Evolutionary conservation across 2,113 vertebrate genomes (phyloP).

Genomic region (Ciconia stormi): DNA sequence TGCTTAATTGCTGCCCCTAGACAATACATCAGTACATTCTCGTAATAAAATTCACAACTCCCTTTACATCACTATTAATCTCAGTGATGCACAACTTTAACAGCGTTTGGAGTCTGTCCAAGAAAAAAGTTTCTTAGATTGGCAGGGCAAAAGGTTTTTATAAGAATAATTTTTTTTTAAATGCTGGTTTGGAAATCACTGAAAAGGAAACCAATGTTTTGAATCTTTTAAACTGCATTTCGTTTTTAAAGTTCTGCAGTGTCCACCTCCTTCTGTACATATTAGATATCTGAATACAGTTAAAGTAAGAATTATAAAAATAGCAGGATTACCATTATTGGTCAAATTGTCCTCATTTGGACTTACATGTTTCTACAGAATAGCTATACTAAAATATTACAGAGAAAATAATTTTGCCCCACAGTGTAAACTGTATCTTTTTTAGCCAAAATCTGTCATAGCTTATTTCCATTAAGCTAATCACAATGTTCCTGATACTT

Average conservation of each 20-base stretch:
- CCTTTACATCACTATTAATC: conserved; percentile 4
- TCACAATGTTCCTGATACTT: not conserved
- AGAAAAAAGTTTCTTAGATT: not conserved
- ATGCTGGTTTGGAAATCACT: not conserved
- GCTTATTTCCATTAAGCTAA: not conserved
- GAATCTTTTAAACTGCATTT: conserved; percentile 23
- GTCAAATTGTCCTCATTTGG: not conserved
- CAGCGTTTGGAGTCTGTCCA: conserved; percentile 44
- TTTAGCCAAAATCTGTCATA: not conserved
- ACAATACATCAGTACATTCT: not conserved
- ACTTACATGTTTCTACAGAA: not conserved
- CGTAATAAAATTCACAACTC: conserved; percentile 21
- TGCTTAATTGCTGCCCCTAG: not conserved
- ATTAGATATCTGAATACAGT: not conserved
- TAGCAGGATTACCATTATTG: not conserved
- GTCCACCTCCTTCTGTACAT: not conserved
- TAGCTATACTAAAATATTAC: not conserved
- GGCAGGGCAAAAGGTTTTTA: not conserved
- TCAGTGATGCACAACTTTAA: conserved; percentile 45
- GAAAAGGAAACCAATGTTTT: not conserved
- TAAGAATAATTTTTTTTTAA: not conserved
- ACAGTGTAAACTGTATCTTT: not conserved
- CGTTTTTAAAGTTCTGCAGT: not conserved
- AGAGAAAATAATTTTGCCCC: not conserved
- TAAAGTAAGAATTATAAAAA: not conserved